Conservation (phyloP, 2,888 invertebrate genomes). For the Psylliodes chrysocephalus region DNA sequence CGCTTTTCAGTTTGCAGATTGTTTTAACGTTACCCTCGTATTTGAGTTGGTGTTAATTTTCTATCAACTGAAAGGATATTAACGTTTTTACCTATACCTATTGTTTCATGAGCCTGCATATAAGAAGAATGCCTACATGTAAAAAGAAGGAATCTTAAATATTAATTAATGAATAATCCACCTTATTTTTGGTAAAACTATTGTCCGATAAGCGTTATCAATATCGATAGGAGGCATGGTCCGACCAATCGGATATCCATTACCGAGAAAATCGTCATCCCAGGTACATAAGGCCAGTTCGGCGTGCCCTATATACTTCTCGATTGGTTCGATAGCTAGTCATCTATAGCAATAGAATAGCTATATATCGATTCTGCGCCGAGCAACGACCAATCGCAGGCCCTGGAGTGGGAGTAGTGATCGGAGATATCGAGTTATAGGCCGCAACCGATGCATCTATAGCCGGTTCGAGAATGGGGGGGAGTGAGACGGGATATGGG, state of each 20-base stretch:
- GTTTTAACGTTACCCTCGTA: too few relatives aligned
- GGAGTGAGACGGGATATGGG: slow-evolving; percentile 35
- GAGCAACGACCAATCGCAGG: slow-evolving; percentile 67
- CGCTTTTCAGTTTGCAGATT: too few relatives aligned
- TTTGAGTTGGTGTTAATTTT: too few relatives aligned
- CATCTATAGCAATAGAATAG: slow-evolving; percentile 66
- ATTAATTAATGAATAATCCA: too few relatives aligned
- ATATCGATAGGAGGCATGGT: slow-evolving; percentile 26
- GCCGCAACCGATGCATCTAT: slow-evolving; percentile 58
- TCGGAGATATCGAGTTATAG: slow-evolving; percentile 59
- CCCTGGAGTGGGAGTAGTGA: slow-evolving; percentile 48
- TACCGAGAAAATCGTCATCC: slow-evolving; percentile 37
- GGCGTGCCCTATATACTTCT: slow-evolving; percentile 49
- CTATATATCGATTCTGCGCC: slow-evolving; percentile 72
- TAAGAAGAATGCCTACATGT: too few relatives aligned
- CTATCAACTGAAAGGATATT: too few relatives aligned
- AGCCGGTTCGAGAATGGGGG: slow-evolving; percentile 45
- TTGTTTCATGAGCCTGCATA: too few relatives aligned
- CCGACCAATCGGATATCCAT: slow-evolving; percentile 39
- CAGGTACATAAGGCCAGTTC: slow-evolving; percentile 44
- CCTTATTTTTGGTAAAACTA: too few relatives aligned
- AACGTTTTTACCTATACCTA: too few relatives aligned
- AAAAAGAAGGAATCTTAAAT: too few relatives aligned
- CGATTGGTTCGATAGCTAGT: slow-evolving; percentile 66
- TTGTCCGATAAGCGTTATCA: slow-evolving; percentile 17